These are phyloP conservation scores for Fragariocoptes setiger DNA, from an alignment of 1,140 invertebrate genomes.

Conservation along the genomic window DNA sequence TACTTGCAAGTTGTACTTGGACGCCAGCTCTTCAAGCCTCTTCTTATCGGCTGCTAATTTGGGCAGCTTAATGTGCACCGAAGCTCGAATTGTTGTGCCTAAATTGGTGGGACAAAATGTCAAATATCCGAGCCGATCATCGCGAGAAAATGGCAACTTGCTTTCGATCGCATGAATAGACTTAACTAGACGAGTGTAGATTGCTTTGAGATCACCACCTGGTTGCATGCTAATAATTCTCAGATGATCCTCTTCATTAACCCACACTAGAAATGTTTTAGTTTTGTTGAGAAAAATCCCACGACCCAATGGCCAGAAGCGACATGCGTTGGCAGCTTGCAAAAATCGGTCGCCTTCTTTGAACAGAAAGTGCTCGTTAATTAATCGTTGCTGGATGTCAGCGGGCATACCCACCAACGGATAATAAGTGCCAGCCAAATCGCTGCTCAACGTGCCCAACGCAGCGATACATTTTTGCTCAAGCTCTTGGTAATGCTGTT, in stretches of 20 bases:
- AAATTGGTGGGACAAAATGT: conserved; percentile 96
- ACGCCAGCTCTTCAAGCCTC: conserved; percentile 63
- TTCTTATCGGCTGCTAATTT: conserved; percentile 62
- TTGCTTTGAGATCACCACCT: conserved; percentile 24
- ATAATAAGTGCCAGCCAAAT: conserved; percentile 62
- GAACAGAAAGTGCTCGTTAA: conserved; percentile 90
- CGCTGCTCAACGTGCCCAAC: conserved; percentile 22
- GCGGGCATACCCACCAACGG: conserved; percentile 79
- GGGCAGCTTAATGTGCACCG: conserved; percentile 86
- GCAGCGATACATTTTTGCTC: conserved; percentile 52
- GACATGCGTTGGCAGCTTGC: conserved; percentile 21
- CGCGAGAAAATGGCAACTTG: conserved; percentile 57
- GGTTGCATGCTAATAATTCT: conserved; percentile 27
- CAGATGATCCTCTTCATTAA: conserved; percentile 28
- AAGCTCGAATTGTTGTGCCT: conserved; percentile 83
- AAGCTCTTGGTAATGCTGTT: conserved; percentile 79
- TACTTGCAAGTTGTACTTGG: conserved; percentile 65
- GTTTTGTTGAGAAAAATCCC: conserved; percentile 25
- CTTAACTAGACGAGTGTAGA: conserved; percentile 56
- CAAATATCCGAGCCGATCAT: conserved; percentile 72
- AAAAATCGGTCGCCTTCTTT: conserved; percentile 32
- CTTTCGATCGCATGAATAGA: conserved; percentile 75
- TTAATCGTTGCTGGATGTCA: conserved; percentile 66
- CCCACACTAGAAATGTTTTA: conserved; percentile 26
- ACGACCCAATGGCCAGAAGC: conserved; percentile 24